Conservation (phyloP, 2,113 vertebrate genomes). For the Gasterosteus nipponicus region DNA sequence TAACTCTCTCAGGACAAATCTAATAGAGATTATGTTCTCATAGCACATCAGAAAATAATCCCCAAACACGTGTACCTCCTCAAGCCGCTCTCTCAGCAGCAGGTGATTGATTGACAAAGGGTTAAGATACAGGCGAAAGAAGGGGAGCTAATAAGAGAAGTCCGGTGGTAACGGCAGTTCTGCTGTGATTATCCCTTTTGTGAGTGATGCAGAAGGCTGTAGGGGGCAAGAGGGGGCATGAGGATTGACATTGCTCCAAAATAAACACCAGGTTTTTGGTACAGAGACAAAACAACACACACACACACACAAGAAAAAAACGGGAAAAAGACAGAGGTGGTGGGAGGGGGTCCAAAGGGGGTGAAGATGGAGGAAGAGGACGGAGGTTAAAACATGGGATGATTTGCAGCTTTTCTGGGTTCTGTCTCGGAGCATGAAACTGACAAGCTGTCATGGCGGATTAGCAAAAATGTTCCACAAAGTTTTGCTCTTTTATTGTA, state of each 20-base stretch:
- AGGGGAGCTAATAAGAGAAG: slow-evolving; percentile 49
- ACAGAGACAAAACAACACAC: slow-evolving; percentile 56
- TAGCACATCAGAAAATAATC: slow-evolving; percentile 68
- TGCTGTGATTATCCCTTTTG: slow-evolving; percentile 48
- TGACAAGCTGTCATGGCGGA: slow-evolving; percentile 74
- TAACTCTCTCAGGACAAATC: slow-evolving; percentile 61
- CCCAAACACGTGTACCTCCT: slow-evolving; percentile 54
- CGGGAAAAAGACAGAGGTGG: slow-evolving; percentile 22
- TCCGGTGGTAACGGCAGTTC: slow-evolving; percentile 42
- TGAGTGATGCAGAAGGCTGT: slow-evolving; percentile 31
- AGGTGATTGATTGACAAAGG: slow-evolving; percentile 62
- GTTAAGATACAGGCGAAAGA: slow-evolving; percentile 45
- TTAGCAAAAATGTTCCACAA: slow-evolving; percentile 70
- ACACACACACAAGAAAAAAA: slow-evolving; percentile 13
- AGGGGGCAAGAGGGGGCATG: slow-evolving; percentile 3
- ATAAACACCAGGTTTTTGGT: slow-evolving; percentile 69
- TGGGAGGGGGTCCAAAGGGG: slow-evolving; percentile 9
- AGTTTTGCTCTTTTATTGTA: slow-evolving; percentile 70
- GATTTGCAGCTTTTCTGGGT: slow-evolving; percentile 72
- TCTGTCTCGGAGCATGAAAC: slow-evolving; percentile 71
- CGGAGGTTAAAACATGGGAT: slow-evolving; percentile 58
- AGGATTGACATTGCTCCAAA: slow-evolving; percentile 68
- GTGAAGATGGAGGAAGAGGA: slow-evolving; percentile 28
- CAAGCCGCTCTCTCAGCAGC: slow-evolving; percentile 57
- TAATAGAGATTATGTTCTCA: slow-evolving; percentile 67